Evolutionary conservation across 2,797 vertebrate genomes (phyloP).

Genomic region (Halcyon leucocephala): DNA sequence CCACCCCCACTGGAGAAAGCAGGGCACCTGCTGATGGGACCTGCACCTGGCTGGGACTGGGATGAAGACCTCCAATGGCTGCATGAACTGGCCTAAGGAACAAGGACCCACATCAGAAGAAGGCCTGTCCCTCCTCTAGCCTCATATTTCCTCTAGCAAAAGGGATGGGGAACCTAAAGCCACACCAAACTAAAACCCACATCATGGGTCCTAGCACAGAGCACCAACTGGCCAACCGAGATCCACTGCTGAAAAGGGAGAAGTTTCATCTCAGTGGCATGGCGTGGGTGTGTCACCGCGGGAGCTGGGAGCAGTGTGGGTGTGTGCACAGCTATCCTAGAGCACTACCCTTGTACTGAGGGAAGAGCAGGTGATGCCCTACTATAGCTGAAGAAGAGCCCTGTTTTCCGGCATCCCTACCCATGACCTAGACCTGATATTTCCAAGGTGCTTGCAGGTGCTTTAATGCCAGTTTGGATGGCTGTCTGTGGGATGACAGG

Average conservation of each 20-base stretch:
- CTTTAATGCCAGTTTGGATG: neutral
- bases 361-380: neutral
- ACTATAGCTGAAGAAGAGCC: fast-evolving
- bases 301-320: neutral
- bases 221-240: neutral
- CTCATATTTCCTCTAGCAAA: neutral
- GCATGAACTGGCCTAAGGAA: neutral
- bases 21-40: neutral
- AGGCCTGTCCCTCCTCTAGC: neutral
- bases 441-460: neutral
- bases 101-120: neutral
- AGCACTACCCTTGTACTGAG: neutral
- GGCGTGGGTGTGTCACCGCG: neutral
- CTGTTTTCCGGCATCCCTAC: neutral
- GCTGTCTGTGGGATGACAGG: neutral
- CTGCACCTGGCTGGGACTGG: neutral
- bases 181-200: neutral
- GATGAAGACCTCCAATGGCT: neutral
- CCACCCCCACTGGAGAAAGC: fast-evolving
- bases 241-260: neutral
- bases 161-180: neutral
- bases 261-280: neutral
- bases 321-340: neutral
- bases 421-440: neutral
- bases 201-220: neutral